phyloP scores from a whole-genome alignment of 2,113 vertebrate species.

The Telmatochromis sp. region DNA sequence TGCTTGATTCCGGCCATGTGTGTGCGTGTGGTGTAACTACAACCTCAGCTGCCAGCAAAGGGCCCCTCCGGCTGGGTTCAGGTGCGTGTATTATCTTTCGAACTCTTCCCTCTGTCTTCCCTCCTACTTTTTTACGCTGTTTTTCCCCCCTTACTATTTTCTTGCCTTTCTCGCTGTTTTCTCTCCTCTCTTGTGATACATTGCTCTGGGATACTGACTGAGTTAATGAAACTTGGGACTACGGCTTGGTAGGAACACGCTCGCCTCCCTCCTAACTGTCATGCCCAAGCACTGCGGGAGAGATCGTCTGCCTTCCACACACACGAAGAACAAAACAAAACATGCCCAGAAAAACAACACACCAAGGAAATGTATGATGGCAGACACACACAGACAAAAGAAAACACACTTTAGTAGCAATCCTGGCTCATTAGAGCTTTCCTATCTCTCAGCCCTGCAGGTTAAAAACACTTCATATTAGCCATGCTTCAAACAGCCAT shows the following conservation, averaged over 20 bases:
- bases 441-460: constrained; percentile 27
- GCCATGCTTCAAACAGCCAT: constrained; percentile 15
- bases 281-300: background rate
- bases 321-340: background rate
- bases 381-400: background rate
- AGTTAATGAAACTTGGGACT: constrained; percentile 17
- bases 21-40: background rate
- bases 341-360: background rate
- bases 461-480: constrained; percentile 42
- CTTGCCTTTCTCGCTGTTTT: background rate
- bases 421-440: constrained; percentile 38
- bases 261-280: background rate
- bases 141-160: background rate
- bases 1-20: background rate
- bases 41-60: constrained; percentile 26
- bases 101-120: background rate
- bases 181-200: background rate
- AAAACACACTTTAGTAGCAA: constrained; percentile 16
- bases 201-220: background rate
- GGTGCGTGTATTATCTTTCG: background rate
- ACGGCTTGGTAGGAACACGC: background rate
- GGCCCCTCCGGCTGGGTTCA: constrained; percentile 31
- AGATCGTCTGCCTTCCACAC: background rate
- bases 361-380: background rate
- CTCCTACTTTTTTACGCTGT: background rate